phyloP scores from a whole-genome alignment of 2,888 invertebrate genomes.

The Noctua fimbriata region DNA sequence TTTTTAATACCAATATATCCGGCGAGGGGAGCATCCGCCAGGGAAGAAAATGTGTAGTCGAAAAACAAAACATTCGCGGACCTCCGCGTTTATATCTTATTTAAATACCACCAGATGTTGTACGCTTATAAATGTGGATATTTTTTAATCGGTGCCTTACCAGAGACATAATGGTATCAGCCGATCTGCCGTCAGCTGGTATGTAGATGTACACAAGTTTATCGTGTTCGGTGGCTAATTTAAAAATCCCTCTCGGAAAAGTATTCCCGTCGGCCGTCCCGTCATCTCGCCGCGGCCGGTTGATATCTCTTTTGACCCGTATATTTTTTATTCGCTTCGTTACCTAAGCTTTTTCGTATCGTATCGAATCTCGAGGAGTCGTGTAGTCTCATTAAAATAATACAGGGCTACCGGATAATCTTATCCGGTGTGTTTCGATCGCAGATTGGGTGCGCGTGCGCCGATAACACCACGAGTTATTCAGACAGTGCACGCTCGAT shows the following conservation, averaged over 20 bases:
- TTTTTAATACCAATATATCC: constrained; percentile 91
- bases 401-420: constrained; percentile 90
- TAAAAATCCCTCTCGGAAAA: constrained; percentile 83
- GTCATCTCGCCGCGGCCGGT: constrained; percentile 81
- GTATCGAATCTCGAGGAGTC: constrained; percentile 87
- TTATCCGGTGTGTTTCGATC: constrained; percentile 90
- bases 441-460: constrained; percentile 90
- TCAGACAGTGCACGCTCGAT: constrained; percentile 87
- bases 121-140: constrained; percentile 88
- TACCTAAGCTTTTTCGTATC: constrained; percentile 89
- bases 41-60: constrained; percentile 82
- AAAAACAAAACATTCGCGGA: constrained; percentile 87
- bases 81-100: constrained; percentile 89
- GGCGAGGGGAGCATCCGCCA: constrained; percentile 85
- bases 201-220: constrained; percentile 87
- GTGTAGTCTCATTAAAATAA: constrained; percentile 91
- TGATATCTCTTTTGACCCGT: constrained; percentile 89
- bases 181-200: constrained; percentile 89
- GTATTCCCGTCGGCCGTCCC: constrained; percentile 76
- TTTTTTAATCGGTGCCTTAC: constrained; percentile 89
- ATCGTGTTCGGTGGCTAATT: constrained; percentile 87
- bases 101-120: constrained; percentile 90
- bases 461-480: constrained; percentile 89
- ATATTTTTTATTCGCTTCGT: constrained; percentile 87
- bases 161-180: constrained; percentile 89